Evolutionary conservation across 1,140 invertebrate genomes (phyloP).

Genomic region (Apocrypta bakeri): DNA sequence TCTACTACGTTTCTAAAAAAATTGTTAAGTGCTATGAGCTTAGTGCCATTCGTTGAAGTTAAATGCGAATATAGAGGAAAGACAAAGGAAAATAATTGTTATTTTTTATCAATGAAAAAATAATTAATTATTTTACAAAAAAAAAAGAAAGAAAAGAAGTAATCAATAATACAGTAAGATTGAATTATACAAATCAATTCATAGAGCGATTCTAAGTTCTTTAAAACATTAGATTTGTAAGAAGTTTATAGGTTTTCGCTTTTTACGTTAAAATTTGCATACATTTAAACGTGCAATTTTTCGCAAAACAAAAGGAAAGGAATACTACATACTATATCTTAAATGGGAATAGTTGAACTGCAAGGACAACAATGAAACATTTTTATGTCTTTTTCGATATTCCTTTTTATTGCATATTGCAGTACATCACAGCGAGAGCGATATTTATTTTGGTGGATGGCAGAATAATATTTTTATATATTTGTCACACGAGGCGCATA

Average conservation of each 20-base stretch:
- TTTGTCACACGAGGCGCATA: constrained; percentile 26
- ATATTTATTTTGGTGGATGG: constrained; percentile 41
- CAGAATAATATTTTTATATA: constrained; percentile 49
- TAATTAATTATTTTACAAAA: constrained; percentile 43
- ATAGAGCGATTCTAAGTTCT: not conserved
- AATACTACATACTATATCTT: not conserved
- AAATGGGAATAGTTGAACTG: not conserved
- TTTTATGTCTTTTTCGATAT: constrained; percentile 27
- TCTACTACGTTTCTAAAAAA: constrained; percentile 17
- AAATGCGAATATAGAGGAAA: constrained; percentile 1
- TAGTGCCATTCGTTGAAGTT: constrained; percentile 32
- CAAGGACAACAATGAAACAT: not conserved
- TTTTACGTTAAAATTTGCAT: not conserved
- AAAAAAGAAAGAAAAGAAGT: not conserved
- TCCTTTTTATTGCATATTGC: constrained; percentile 18
- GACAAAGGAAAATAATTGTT: constrained; percentile 23
- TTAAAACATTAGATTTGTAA: not conserved
- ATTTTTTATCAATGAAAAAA: constrained; percentile 40
- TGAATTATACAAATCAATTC: not conserved
- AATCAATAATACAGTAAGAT: not conserved
- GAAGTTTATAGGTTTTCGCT: not conserved
- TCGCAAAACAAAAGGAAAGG: not conserved
- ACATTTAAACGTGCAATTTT: not conserved
- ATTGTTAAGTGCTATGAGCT: constrained; percentile 38
- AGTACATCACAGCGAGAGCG: constrained; percentile 7